Evolutionary conservation across 2,113 vertebrate species (phyloP).

Genomic region (Merops nubicus): DNA sequence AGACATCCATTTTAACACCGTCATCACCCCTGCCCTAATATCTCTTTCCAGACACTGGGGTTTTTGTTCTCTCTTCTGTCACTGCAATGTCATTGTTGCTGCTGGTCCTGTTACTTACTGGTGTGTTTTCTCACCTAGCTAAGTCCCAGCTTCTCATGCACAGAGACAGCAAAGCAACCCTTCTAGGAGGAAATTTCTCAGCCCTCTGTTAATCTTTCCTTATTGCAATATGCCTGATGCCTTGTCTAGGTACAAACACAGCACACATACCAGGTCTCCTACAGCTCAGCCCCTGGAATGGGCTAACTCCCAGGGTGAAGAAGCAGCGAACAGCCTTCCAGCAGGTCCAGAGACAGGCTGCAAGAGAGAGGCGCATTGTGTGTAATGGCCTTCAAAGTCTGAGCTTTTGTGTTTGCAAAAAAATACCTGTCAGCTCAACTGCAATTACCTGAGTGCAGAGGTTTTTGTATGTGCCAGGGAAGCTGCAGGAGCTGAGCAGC

Average conservation of each 20-base stretch:
- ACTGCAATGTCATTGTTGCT: not conserved
- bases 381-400: not conserved
- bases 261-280: rapidly evolving
- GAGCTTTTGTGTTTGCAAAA: not conserved
- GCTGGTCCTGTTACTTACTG: too few relatives aligned
- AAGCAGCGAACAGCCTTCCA: not conserved
- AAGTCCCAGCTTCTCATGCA: not conserved
- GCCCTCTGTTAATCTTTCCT: not conserved
- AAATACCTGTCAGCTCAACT: not conserved
- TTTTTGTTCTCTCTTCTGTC: not conserved
- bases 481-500: not conserved
- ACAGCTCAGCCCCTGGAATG: not conserved
- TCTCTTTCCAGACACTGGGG: not conserved
- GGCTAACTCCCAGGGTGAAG: not conserved
- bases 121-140: not conserved
- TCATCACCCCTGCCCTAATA: not conserved
- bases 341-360: not conserved
- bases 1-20: not conserved
- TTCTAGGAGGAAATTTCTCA: not conserved
- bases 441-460: not conserved
- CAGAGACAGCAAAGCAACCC: not conserved
- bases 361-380: not conserved
- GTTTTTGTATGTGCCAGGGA: rapidly evolving
- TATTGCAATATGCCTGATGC: rapidly evolving
- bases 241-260: rapidly evolving